phyloP scores from a whole-genome alignment of 2,113 vertebrate genomes.

The Phalacrocorax carbo region DNA sequence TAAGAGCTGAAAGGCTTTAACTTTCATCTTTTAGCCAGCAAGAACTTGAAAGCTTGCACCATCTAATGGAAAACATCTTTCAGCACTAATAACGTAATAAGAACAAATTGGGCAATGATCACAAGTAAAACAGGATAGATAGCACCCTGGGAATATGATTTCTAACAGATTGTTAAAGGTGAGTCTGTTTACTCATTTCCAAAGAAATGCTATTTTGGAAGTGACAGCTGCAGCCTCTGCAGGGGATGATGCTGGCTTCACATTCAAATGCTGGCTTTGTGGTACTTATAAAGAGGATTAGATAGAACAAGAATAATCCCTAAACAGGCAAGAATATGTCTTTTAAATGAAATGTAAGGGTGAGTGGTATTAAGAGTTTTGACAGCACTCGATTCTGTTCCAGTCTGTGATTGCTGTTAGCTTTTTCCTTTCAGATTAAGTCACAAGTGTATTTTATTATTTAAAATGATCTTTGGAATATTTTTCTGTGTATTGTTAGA shows the following conservation, averaged over 20 bases:
- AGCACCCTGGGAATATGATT: not conserved
- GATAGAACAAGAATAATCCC: not conserved
- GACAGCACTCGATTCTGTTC: not conserved
- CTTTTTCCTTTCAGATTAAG: constrained; percentile 13
- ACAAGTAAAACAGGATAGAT: constrained; percentile 8
- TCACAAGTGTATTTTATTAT: constrained; percentile 36
- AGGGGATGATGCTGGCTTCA: constrained; percentile 10
- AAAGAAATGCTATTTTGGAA: constrained; percentile 8
- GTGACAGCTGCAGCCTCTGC: constrained; percentile 40
- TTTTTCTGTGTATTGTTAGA: not conserved
- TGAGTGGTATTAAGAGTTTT: not conserved
- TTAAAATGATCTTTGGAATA: constrained; percentile 25
- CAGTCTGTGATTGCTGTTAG: not conserved
- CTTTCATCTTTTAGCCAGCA: constrained; percentile 4
- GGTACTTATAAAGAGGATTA: not conserved
- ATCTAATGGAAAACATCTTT: constrained; percentile 53
- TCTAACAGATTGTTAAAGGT: constrained; percentile 21
- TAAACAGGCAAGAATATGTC: not conserved
- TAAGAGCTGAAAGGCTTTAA: constrained; percentile 22
- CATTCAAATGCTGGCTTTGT: not conserved
- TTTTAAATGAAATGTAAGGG: not conserved
- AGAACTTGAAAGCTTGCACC: constrained; percentile 4
- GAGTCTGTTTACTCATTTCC: constrained; percentile 31
- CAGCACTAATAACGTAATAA: constrained; percentile 45
- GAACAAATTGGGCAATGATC: constrained; percentile 55